These are phyloP conservation scores for Pseudomyrmex flavicornis DNA, from an alignment of 1,140 invertebrate species.

Conservation along the genomic window DNA sequence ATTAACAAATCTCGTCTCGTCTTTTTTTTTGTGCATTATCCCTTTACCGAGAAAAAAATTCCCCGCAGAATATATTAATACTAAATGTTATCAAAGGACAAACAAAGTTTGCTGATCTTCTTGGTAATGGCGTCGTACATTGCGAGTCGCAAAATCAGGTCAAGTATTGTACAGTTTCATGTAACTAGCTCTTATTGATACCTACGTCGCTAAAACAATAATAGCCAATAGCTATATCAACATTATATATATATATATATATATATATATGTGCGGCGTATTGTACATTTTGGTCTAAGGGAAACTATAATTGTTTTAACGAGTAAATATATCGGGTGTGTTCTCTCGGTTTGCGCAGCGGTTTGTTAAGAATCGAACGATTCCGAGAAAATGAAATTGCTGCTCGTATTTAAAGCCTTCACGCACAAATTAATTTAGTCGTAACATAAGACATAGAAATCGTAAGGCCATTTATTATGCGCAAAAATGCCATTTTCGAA, in stretches of 20 bases:
- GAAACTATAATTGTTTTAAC: not conserved
- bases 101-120: slow-evolving; percentile 12
- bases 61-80: not conserved
- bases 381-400: not conserved
- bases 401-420: too few relatives aligned
- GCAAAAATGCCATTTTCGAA: too few relatives aligned
- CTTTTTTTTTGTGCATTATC: not conserved
- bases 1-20: not conserved
- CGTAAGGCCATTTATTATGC: too few relatives aligned
- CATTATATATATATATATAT: not conserved
- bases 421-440: too few relatives aligned
- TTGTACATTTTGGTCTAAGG: not conserved
- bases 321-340: not conserved
- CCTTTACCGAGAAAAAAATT: not conserved
- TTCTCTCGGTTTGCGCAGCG: too few relatives aligned
- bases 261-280: too few relatives aligned
- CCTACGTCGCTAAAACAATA: slow-evolving; percentile 7
- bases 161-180: slow-evolving; percentile 13
- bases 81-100: not conserved
- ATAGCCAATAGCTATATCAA: not conserved
- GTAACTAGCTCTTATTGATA: slow-evolving; percentile 20
- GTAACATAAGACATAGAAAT: too few relatives aligned
- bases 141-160: slow-evolving; percentile 25
- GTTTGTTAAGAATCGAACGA: not conserved
- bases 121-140: not conserved